phyloP scores from a whole-genome alignment of 1,140 invertebrate species.

The Myzus persicae region DNA sequence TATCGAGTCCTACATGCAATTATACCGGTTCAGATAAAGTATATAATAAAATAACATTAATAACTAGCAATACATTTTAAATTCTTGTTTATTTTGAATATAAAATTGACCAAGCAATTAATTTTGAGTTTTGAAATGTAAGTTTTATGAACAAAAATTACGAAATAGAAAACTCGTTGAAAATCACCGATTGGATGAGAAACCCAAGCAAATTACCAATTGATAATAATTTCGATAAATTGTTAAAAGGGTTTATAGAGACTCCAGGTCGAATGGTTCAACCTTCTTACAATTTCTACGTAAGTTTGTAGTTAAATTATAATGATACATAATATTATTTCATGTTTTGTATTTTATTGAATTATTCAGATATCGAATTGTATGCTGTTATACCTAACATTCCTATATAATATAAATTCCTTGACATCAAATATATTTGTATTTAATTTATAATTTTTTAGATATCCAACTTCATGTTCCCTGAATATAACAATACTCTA shows the following conservation, averaged over 20 bases:
- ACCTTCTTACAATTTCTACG: conserved; percentile 39
- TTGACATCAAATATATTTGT: not conserved
- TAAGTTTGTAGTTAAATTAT: not conserved
- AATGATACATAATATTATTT: no score
- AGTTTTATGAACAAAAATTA: conserved; percentile 45
- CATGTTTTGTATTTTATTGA: not conserved
- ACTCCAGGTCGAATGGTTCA: not conserved
- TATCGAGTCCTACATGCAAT: conserved; percentile 4
- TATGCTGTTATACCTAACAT: conserved; percentile 65
- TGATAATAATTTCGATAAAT: conserved; percentile 23
- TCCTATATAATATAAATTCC: not conserved
- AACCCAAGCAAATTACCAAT: not conserved
- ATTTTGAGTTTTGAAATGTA: not conserved
- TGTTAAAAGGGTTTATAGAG: conserved; percentile 36
- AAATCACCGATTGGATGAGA: conserved; percentile 26
- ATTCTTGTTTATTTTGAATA: no score
- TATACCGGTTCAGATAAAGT: conserved; percentile 31
- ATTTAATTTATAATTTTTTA: not conserved
- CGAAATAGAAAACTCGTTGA: not conserved
- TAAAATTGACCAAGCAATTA: not conserved
- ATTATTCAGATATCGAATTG: conserved; percentile 50
- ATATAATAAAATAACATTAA: no score
- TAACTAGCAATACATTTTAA: not conserved
- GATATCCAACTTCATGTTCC: not conserved
- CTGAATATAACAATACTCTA: not conserved